These are phyloP conservation scores for Anas platyrhynchos DNA, from an alignment of 2,113 vertebrate species.

Conservation along the genomic window DNA sequence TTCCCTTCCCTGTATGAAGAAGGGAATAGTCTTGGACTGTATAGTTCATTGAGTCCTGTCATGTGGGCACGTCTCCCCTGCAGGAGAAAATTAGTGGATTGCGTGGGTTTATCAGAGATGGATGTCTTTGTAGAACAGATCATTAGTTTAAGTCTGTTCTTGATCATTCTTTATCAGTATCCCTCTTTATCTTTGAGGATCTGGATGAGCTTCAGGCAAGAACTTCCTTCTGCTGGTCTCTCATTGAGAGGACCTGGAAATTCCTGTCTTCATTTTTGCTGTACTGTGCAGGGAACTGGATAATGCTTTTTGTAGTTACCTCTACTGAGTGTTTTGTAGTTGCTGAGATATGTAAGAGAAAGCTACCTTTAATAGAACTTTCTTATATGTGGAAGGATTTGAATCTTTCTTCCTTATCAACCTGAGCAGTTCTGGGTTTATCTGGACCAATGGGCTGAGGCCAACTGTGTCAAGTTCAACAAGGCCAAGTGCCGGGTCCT, in stretches of 20 bases:
- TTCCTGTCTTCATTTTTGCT: background rate
- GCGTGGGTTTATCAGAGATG: background rate
- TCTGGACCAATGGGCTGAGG: no score
- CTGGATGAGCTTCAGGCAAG: background rate
- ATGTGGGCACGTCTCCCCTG: background rate
- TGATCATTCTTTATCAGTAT: background rate
- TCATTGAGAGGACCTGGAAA: background rate
- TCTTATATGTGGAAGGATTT: background rate
- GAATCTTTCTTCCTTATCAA: accelerated
- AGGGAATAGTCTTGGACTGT: background rate
- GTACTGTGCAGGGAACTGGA: background rate
- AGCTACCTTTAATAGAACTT: background rate
- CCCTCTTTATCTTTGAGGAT: background rate
- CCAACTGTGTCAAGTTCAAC: no score
- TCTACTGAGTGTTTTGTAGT: background rate
- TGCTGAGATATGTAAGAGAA: background rate
- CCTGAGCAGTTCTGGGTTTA: background rate
- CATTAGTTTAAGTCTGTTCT: background rate
- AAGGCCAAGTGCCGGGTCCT: no score
- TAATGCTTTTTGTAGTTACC: background rate
- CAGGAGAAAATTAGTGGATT: background rate
- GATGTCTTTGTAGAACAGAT: background rate
- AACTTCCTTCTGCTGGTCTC: background rate
- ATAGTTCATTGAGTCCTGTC: background rate
- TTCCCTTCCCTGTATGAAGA: background rate